Evolutionary conservation across 2,888 invertebrate species (phyloP), one percentile per base, ranked within the genome.

Genomic region (Drosophila multiciliata): DNA sequence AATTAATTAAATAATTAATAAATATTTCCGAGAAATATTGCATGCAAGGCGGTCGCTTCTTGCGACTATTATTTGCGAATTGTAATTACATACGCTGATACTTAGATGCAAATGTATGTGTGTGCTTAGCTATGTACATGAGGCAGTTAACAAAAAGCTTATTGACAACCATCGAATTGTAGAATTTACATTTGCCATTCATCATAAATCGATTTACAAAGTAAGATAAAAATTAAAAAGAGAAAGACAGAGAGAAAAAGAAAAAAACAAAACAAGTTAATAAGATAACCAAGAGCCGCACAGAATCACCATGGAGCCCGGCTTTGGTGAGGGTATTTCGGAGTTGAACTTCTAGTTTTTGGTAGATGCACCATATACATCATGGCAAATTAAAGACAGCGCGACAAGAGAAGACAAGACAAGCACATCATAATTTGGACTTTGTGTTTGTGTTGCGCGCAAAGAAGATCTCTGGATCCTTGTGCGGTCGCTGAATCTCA

Each of bases 381-480:
- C 53, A 48, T 35, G 38, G 59, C 52, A 59, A 45, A 45, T 32
- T 36, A 12, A 7, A 45, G 33, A 61, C 38, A 66, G 36, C 57
- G 48, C 42, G 20, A 48, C 26, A 35, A 3, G 8, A 26, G 20
- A 20, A n/a, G 52, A 26, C 26, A 17, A 17, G 15, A 38, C 68
- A 69, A 73, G 57, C 78, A 77, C 74, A 87, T 92, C 92, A 93
- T 91, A 93, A 92, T 83, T 93, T 93, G 62, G 93, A 92, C 84
- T 93, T 93, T 74, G 92, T 90, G 73, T 92, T 92, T 72, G 92
- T 92, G 79, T 93, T 93, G 68, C 93, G 90, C 12, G 93, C 92
- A 70, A 93, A 93, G 59, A 91, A 85, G 66, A 93, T 91, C 87
- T 93, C 93, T 8, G 93, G 93, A 87, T 92, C 90, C 78, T 92